These are phyloP conservation scores for Acridotheres tristis DNA, from an alignment of 2,797 vertebrate species.

Conservation along the genomic window DNA sequence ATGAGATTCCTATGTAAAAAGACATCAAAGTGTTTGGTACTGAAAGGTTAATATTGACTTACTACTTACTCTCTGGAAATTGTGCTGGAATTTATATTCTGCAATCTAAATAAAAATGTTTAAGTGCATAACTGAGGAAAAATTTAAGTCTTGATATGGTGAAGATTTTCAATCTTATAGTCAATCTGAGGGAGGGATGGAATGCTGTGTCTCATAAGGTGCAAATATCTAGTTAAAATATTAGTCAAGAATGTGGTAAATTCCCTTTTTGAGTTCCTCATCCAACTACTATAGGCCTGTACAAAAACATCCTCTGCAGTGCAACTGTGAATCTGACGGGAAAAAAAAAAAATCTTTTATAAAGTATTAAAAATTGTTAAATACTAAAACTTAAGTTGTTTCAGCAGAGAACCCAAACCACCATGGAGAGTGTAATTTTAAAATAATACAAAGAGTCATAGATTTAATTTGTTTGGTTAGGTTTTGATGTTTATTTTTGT, in stretches of 20 bases:
- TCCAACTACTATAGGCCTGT: neutral
- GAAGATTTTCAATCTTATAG: neutral
- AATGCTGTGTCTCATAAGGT: neutral
- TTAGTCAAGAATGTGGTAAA: neutral
- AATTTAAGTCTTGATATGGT: neutral
- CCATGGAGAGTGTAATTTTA: neutral
- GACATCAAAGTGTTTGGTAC: neutral
- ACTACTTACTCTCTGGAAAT: neutral
- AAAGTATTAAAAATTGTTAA: neutral
- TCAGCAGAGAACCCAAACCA: neutral
- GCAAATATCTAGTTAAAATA: neutral
- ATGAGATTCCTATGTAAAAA: neutral
- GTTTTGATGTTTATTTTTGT: neutral
- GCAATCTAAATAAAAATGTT: neutral
- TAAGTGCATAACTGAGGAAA: neutral
- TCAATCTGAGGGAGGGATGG: neutral
- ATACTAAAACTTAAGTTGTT: neutral
- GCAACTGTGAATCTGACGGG: neutral
- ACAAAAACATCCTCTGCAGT: neutral
- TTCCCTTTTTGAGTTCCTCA: neutral
- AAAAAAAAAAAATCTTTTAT: rapidly evolving
- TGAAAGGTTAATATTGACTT: neutral
- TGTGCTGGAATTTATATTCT: neutral
- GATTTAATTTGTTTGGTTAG: neutral
- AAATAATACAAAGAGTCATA: neutral